Evolutionary conservation across 1,140 invertebrate species (phyloP).

Genomic region (Procambarus virginalis): DNA sequence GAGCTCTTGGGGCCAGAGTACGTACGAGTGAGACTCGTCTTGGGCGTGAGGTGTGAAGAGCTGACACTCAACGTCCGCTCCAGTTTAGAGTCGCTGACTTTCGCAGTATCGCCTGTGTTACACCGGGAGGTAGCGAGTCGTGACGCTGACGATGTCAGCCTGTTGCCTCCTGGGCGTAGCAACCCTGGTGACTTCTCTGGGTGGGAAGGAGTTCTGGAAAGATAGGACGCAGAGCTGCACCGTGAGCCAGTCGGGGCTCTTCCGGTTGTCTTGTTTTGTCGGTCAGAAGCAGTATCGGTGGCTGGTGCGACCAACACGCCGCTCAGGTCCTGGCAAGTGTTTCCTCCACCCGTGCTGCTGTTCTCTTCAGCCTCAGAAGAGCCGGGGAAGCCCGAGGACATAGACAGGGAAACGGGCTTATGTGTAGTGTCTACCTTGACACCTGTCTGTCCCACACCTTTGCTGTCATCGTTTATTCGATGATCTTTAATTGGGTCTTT

Average conservation of each 20-base stretch:
- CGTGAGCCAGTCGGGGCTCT: neutral
- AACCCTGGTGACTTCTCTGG: slow-evolving; percentile 10
- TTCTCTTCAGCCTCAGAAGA: slow-evolving; percentile 22
- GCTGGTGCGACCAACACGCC: neutral
- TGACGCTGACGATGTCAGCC: slow-evolving; percentile 20
- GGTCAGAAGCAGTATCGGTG: neutral
- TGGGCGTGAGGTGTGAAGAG: slow-evolving; percentile 30
- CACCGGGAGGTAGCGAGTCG: slow-evolving; percentile 23
- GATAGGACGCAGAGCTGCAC: neutral
- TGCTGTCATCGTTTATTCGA: slow-evolving; percentile 7
- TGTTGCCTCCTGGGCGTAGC: slow-evolving; percentile 12
- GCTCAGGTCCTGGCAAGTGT: slow-evolving; percentile 7
- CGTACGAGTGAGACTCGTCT: slow-evolving; percentile 6
- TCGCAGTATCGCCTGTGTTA: slow-evolving; percentile 9
- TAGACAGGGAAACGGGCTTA: slow-evolving; percentile 38
- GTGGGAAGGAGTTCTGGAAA: neutral
- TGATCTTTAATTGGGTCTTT: slow-evolving; percentile 15
- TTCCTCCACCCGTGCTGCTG: neutral
- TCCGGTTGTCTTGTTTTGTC: neutral
- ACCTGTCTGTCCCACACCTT: slow-evolving; percentile 5
- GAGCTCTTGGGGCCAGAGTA: slow-evolving; percentile 55
- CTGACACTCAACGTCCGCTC: slow-evolving; percentile 47
- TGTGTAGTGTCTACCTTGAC: slow-evolving; percentile 51
- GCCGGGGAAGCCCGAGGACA: slow-evolving; percentile 28
- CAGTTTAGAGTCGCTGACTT: slow-evolving; percentile 17